phyloP scores from a whole-genome alignment of 2,797 vertebrate genomes.

The Sebastes nivosus region DNA sequence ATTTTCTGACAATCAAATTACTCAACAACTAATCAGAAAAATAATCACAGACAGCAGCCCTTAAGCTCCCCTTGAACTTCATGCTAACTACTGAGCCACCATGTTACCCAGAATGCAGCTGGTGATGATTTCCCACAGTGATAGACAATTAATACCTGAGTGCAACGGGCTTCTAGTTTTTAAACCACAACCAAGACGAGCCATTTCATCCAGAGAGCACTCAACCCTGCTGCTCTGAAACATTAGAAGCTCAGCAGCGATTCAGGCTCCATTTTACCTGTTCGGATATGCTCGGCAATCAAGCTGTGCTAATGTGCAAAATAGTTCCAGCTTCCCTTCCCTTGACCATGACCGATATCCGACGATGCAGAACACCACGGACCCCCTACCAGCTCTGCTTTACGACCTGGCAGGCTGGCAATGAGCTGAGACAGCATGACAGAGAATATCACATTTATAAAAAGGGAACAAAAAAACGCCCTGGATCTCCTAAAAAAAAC shows the following conservation, averaged over 20 bases:
- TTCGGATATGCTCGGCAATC: not conserved
- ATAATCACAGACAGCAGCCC: too few relatives aligned
- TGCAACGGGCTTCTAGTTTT: not conserved
- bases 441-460: not conserved
- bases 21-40: not conserved
- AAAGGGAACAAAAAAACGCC: not conserved
- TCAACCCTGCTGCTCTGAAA: not conserved
- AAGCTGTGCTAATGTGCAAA: slow-evolving; percentile 12
- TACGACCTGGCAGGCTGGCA: not conserved
- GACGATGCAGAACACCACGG: not conserved
- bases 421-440: slow-evolving; percentile 29
- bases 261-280: slow-evolving; percentile 26
- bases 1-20: not conserved
- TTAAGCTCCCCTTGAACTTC: not conserved
- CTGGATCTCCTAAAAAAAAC: not conserved
- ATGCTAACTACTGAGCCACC: not conserved
- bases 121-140: not conserved
- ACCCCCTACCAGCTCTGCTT: not conserved
- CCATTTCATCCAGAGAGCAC: slow-evolving; percentile 4
- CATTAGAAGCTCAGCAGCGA: not conserved
- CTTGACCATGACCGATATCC: not conserved
- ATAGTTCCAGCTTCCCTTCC: not conserved
- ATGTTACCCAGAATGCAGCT: slow-evolving; percentile 1
- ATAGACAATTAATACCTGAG: not conserved
- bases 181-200: slow-evolving; percentile 5